Base-by-base conservation (phyloP, 1,140 invertebrate species). In the Heliothis subflexa region DNA sequence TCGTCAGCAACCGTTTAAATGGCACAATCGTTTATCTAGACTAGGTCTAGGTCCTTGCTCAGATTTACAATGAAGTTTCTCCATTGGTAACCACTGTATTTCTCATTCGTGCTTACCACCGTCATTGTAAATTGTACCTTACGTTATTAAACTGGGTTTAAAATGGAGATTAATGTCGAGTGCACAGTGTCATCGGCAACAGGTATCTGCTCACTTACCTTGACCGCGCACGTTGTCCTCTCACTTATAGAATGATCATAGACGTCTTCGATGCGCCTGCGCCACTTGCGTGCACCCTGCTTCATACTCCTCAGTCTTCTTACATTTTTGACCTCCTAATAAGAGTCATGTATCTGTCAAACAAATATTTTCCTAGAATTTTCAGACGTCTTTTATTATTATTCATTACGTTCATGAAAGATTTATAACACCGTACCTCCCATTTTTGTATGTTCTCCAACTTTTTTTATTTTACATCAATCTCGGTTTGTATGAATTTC, bases 211-310 rank as follows among this genome's bases (percentile, higher is more conserved):
- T 88, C 83, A 87, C 88, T 91, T 81, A 87, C 90, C 90, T 90
- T 90, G 90, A 91, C 89, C 89, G 87, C 83, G 85, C 85, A 74
- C 79, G 82, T 79, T 86, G 86, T 86, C 86, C 86, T 90, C 88
- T 90, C 86, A 89, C 86, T 89, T 81, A 79, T 88, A 85, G 82
- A 84, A 83, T 83, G 79, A 89, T 86, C 74, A 86, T 88, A 85
- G 85, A 87, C 81, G 81, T 85, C 78, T 85, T 82, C 73, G 66
- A 72, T 85, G 74, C 75, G 78, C 66, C 71, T 57, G 81, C 66
- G 55, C 49, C 25, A 59, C 45, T 75, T 52, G 59, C n/a, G 57
- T 47, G 52, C 71, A 45, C 71, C 57, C 47, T 66, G 45, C 74
- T 55, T 81, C 73, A 52, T 81, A 61, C 62, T 50, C 80, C 61